phyloP scores from a whole-genome alignment of 2,797 vertebrate species.

The Anabacerthia variegaticeps region DNA sequence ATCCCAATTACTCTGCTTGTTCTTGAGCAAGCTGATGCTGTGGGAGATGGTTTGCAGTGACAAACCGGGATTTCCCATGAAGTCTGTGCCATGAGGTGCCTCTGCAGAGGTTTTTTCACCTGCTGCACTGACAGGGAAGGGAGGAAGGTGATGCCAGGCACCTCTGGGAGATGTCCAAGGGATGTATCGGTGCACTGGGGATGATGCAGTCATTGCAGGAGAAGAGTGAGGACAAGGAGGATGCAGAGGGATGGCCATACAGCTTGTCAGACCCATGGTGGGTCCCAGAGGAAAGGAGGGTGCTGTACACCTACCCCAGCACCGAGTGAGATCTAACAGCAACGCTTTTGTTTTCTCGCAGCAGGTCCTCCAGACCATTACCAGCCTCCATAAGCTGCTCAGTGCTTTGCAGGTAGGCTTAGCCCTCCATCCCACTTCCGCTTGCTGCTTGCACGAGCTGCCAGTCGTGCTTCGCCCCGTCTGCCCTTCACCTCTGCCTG shows the following conservation, averaged over 20 bases:
- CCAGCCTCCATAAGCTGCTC: constrained; percentile 89
- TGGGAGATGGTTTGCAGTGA: neutral
- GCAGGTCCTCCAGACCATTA: constrained; percentile 89
- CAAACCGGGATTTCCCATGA: neutral
- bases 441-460: neutral
- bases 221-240: neutral
- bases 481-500: neutral
- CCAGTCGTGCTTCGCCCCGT: accelerated
- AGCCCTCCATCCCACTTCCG: neutral
- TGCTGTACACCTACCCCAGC: neutral
- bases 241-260: neutral
- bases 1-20: neutral
- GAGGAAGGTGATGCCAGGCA: neutral
- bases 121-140: neutral
- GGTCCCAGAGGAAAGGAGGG: neutral
- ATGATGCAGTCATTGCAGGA: neutral
- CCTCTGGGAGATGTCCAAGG: neutral
- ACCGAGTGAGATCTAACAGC: neutral
- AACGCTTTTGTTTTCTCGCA: constrained; percentile 59
- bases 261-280: neutral
- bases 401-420: constrained; percentile 87
- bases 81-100: neutral
- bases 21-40: neutral
- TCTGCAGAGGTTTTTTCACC: neutral
- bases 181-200: neutral